These are phyloP conservation scores for Aptenodytes forsteri DNA, from an alignment of 2,113 vertebrate species.

Conservation along the genomic window DNA sequence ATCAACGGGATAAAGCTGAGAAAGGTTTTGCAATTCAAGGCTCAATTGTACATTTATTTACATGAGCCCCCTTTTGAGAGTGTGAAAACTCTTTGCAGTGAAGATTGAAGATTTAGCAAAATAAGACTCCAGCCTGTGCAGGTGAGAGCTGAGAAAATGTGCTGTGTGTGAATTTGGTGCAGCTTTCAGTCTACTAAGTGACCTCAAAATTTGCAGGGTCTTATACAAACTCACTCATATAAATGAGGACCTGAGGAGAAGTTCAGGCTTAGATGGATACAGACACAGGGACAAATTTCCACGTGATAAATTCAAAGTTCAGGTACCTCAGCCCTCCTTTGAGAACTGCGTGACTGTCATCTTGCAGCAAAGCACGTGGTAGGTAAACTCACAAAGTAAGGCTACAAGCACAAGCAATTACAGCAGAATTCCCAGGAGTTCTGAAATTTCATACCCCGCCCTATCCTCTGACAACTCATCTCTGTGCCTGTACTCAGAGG, in stretches of 20 bases:
- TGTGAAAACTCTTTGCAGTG: neutral
- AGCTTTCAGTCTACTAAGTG: neutral
- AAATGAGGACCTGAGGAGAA: neutral
- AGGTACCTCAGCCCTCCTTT: neutral
- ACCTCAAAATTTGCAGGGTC: neutral
- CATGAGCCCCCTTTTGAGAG: neutral
- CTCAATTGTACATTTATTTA: neutral
- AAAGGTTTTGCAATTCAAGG: neutral
- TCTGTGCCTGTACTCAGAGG: neutral
- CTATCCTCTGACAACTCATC: neutral
- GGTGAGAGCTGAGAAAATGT: neutral
- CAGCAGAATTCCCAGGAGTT: neutral
- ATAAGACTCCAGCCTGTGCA: neutral
- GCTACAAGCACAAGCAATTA: neutral
- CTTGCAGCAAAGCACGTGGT: neutral
- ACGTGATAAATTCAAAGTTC: accelerated
- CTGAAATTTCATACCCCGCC: neutral
- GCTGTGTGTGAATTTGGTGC: neutral
- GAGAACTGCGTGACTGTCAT: neutral
- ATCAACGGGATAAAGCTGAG: neutral
- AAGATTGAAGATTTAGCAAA: neutral
- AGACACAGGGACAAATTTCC: neutral
- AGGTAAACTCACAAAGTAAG: neutral
- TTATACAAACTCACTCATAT: neutral
- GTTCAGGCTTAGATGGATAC: neutral